Evolutionary conservation across 2,797 vertebrate species (phyloP).

Genomic region (Hephaestus fuliginosus): DNA sequence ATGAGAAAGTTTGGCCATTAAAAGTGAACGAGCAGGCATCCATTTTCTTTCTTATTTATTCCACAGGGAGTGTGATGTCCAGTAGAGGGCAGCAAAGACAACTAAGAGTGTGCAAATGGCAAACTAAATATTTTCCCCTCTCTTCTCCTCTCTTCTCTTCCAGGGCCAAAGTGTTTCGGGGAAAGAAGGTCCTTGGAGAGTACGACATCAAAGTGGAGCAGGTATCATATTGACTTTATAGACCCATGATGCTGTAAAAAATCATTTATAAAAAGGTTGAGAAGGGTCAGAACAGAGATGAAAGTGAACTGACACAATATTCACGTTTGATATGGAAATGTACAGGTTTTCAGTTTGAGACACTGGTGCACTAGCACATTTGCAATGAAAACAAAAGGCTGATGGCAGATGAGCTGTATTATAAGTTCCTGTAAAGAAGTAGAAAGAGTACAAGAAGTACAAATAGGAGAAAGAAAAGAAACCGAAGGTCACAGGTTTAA

Average conservation of each 20-base stretch:
- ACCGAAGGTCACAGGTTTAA: too few species aligned
- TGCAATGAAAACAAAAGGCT: background rate
- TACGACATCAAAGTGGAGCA: constrained; percentile 97
- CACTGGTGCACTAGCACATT: background rate
- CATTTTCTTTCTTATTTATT: constrained; percentile 56
- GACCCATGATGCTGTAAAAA: constrained; percentile 8
- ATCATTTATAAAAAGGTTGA: constrained; percentile 19
- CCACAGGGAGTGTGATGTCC: constrained; percentile 39
- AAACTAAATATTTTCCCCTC: constrained; percentile 14
- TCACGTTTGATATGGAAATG: constrained; percentile 38
- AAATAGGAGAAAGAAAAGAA: too few species aligned
- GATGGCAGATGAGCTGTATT: background rate
- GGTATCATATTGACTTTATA: constrained; percentile 80
- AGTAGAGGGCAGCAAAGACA: constrained; percentile 76
- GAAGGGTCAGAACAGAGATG: constrained; percentile 6
- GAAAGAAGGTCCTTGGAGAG: constrained; percentile 95
- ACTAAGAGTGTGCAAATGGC: constrained; percentile 15
- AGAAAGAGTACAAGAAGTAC: too few species aligned
- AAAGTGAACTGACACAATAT: constrained; percentile 28
- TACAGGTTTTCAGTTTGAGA: background rate
- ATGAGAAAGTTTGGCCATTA: constrained; percentile 32
- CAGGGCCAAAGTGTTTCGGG: constrained; percentile 96
- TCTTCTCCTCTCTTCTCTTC: constrained; percentile 25
- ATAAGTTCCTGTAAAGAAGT: too few species aligned
- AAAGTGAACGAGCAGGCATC: constrained; percentile 44